Base-by-base conservation (phyloP, 2,797 vertebrate genomes). In the Sebastes baramenuke region DNA sequence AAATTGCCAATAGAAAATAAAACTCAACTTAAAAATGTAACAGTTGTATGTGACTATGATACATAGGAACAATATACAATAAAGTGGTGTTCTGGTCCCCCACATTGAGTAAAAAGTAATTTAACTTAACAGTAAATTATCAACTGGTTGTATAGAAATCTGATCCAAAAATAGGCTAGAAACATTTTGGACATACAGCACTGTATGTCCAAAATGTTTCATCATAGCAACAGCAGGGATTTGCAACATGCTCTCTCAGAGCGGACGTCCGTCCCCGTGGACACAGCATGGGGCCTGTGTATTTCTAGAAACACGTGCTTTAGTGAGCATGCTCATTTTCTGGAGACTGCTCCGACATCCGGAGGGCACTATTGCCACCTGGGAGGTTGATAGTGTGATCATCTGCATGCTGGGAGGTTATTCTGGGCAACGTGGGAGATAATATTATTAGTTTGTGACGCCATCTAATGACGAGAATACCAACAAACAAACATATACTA, bases 311-410 rank as follows among this genome's bases (percentile, higher is more conserved):
- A 80, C 69, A 67, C 80, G 77, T 68, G 71, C 42, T 80, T 83
- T 83, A 67, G 72, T 34, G 75, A 89, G 73, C 72, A 2, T 10
- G 81, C 55, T 87, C 59, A 82, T 86, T 87, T 90, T 81, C 82
- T 82, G 49, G 61, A 80, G 71, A 75, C 60, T 78, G 86, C 80
- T 79, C 65, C 67, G 22, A 67, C 69, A 83, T 87, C 89, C 83
- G 74, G 84, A 92, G 82, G 88, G 84, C 46, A 81, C 34, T 5
- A 73, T 2, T 75, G 84, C 88, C 88, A 93, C 85, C 89, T 92
- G 90, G 89, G 77, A 92, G 83, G 80, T 81, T 77, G 69, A 67
- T 42, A 32, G 77, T 56, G 73, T 62, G 42, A 89, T 72, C 42
- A 77, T 69, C 11, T 20, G 20, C 80, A 67, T 81, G 68, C 85